A percentile compares a stretch with the other conserved stretches of the same genome.
Evolutionary conservation across 2,113 vertebrate species (phyloP).

Genomic region (Megaptera novaeangliae): DNA sequence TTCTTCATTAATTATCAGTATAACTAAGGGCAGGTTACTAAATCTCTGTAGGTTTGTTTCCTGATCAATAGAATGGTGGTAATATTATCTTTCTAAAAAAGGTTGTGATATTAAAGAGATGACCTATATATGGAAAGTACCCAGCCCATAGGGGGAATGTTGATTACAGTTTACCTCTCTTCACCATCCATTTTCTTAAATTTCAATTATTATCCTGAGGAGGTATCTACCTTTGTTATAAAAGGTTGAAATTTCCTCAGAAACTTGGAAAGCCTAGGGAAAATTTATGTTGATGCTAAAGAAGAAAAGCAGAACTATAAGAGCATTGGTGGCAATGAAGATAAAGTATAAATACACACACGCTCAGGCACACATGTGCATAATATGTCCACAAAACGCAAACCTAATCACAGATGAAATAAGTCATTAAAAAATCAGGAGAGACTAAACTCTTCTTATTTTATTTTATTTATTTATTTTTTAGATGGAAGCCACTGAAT

Average conservation of each 20-base stretch:
- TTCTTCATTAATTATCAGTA: neutral
- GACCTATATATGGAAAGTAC: neutral
- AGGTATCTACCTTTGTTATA: neutral
- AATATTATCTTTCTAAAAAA: neutral
- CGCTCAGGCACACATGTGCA: accelerated
- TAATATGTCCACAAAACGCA: neutral
- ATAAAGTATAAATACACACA: neutral
- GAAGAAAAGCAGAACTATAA: neutral
- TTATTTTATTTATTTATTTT: too few species aligned
- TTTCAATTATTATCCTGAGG: neutral
- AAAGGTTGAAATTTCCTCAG: neutral
- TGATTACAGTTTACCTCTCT: neutral
- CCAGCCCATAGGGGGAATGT: neutral
- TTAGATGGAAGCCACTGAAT: too few species aligned
- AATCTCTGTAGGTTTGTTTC: neutral
- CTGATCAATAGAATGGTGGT: neutral
- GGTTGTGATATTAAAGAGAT: neutral
- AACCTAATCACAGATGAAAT: neutral
- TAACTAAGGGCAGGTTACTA: neutral
- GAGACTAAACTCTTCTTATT: neutral
- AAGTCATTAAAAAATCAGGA: neutral
- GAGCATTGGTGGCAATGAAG: neutral
- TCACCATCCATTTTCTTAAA: neutral
- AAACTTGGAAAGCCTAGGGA: neutral
- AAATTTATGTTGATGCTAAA: neutral